Conservation (phyloP, 2,797 vertebrate species). For the Acomys russatus region DNA sequence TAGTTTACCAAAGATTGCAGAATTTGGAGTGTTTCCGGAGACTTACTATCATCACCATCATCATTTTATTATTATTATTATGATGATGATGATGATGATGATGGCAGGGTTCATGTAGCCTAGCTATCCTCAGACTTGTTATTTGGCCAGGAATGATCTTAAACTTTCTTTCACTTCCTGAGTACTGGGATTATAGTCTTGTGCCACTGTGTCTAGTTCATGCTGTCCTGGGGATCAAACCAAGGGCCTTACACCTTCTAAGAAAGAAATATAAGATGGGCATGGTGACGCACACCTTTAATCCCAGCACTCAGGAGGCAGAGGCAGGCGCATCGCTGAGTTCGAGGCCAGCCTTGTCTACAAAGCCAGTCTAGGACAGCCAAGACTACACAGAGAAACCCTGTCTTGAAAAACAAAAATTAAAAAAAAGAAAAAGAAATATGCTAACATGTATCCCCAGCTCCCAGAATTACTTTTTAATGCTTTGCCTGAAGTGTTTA, state of each 20-base stretch:
- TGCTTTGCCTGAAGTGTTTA: conserved; percentile 90
- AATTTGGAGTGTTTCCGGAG: conserved; percentile 94
- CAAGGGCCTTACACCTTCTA: background rate
- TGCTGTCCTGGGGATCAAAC: background rate
- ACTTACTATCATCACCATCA: conserved; percentile 82
- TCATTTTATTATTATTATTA: conserved; percentile 60
- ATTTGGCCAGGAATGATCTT: background rate
- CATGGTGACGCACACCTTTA: too few relatives aligned
- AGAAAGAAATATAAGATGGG: background rate
- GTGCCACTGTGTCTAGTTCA: background rate
- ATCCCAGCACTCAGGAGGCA: too few relatives aligned
- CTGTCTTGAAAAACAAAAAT: too few relatives aligned
- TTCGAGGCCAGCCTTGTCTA: too few relatives aligned
- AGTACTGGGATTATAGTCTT: background rate
- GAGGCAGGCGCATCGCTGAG: too few relatives aligned
- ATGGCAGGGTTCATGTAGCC: background rate
- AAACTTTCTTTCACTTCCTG: background rate
- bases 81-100: too few relatives aligned
- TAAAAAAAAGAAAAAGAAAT: background rate
- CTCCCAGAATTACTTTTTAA: conserved; percentile 61
- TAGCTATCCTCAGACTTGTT: background rate
- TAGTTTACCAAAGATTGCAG: conserved; percentile 96
- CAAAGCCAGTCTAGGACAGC: too few relatives aligned
- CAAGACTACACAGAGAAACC: too few relatives aligned
- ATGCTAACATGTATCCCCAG: background rate